Base-by-base conservation (phyloP, 2,888 invertebrate species). In the Leptopilina myrica region DNA sequence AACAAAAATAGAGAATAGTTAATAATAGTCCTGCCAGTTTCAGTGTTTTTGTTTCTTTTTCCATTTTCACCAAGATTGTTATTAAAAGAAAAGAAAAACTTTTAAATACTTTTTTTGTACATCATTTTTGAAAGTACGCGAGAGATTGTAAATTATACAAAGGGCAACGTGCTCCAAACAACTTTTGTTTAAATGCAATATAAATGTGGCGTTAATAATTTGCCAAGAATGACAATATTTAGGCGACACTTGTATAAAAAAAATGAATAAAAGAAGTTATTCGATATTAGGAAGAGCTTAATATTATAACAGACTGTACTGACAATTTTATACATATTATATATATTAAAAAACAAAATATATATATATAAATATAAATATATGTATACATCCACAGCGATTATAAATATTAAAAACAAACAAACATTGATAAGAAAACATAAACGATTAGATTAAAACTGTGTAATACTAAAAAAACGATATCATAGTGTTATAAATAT, bases 211-310 rank as follows among this genome's bases (percentile, higher is more conserved):
- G 62, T 20, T 46, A 77, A 66, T 78, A 78, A 81, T 83, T 85
- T 79, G 86, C 85, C 85, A 86, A 89, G 83, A 84, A 84, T 86
- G 90, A 89, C 89, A 89, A 89, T 89, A 90, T 87, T 85, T 80
- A 82, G 79, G 85, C 80, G 80, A 86, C 80, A 81, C 83, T 43
- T 84, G 79, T 83, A 77, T 77, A 80, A 77, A 82, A 82, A 77
- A 82, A 81, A 20, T 20, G 1, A 20, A 20, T 20, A 20, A 20
- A 78, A 78, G 78, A 78, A 78, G 79, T 83, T 85, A 85, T 85
- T 85, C 82, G 83, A 85, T 86, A 86, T 85, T 87, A 81, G 81
- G 88, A 86, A 89, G 88, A 88, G 89, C 89, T 88, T 20, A 88
- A 88, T 33, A 33, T 85, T 85, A 87, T 83, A 82, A 88, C 88